phyloP scores from a whole-genome alignment of 2,888 invertebrate genomes.

The Pilophorus perplexus region DNA sequence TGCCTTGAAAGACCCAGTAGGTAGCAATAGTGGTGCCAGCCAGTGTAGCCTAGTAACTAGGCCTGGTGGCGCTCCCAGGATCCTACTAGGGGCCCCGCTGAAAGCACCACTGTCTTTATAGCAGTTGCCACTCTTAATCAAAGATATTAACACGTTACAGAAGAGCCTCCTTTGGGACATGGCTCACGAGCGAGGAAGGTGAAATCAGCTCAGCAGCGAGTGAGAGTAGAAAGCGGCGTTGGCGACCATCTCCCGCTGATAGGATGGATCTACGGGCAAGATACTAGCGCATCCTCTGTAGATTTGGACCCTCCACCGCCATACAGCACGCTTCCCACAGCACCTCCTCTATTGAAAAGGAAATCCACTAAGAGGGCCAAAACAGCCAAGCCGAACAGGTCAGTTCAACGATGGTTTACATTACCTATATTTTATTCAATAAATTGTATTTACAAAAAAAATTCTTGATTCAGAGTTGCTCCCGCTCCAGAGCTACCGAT shows the following conservation, averaged over 20 bases:
- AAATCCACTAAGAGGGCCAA: slow-evolving; percentile 47
- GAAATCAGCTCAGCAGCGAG: slow-evolving; percentile 51
- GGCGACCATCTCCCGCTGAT: slow-evolving; percentile 43
- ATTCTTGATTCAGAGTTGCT: slow-evolving; percentile 54
- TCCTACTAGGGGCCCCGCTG: too few species aligned
- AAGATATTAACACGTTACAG: too few species aligned
- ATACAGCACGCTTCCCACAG: slow-evolving; percentile 40
- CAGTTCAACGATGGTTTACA: slow-evolving; percentile 37
- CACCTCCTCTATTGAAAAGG: slow-evolving; percentile 34
- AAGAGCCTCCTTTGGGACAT: slow-evolving; percentile 53
- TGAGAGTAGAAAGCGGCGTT: slow-evolving; percentile 44
- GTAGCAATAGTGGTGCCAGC: too few species aligned
- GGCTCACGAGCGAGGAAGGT: slow-evolving; percentile 53
- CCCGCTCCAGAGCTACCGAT: slow-evolving; percentile 52
- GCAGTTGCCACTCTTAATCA: not conserved
- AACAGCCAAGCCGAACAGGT: slow-evolving; percentile 53
- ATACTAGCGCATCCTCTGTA: slow-evolving; percentile 47
- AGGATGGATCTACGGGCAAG: slow-evolving; percentile 44
- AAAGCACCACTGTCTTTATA: not conserved
- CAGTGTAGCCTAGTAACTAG: too few species aligned
- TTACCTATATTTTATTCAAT: not conserved
- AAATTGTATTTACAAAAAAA: not conserved
- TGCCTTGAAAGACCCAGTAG: too few species aligned
- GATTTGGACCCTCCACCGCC: slow-evolving; percentile 47
- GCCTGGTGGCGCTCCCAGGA: too few species aligned